Evolutionary conservation across 1,140 invertebrate species (phyloP).

Genomic region (Bombus pyrosoma): DNA sequence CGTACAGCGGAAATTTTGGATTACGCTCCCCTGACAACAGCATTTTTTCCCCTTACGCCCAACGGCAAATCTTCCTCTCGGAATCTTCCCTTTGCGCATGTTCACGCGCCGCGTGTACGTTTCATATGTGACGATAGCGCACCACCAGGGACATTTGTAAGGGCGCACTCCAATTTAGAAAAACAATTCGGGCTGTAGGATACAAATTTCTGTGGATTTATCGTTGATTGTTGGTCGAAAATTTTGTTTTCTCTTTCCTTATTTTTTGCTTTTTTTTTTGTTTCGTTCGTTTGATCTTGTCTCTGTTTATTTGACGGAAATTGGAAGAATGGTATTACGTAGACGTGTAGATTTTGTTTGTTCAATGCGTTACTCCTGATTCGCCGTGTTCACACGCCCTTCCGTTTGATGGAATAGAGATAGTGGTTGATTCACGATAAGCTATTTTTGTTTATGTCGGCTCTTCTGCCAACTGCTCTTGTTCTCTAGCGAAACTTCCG

Average conservation of each 20-base stretch:
- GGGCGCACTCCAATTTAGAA: constrained; percentile 74
- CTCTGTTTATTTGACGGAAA: neutral
- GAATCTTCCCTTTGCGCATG: neutral
- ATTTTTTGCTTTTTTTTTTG: neutral
- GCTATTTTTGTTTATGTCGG: constrained; percentile 21
- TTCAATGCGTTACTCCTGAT: neutral
- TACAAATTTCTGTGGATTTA: constrained; percentile 14
- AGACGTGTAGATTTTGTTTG: neutral
- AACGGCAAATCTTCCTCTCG: constrained; percentile 9
- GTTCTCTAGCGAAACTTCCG: neutral
- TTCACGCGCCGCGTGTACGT: constrained; percentile 10
- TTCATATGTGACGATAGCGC: constrained; percentile 57
- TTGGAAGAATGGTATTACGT: neutral
- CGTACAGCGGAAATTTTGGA: constrained; percentile 61
- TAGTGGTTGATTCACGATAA: neutral
- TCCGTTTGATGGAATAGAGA: neutral
- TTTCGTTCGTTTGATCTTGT: neutral
- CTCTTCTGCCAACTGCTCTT: neutral
- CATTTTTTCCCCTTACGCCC: neutral
- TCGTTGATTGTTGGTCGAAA: constrained; percentile 13
- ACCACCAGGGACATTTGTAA: constrained; percentile 70
- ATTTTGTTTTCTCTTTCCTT: neutral
- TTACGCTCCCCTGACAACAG: constrained; percentile 48
- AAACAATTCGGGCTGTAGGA: constrained; percentile 60
- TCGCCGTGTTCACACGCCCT: neutral